phyloP scores from a whole-genome alignment of 2,113 vertebrate genomes.

The Vulpes ferrilata region DNA sequence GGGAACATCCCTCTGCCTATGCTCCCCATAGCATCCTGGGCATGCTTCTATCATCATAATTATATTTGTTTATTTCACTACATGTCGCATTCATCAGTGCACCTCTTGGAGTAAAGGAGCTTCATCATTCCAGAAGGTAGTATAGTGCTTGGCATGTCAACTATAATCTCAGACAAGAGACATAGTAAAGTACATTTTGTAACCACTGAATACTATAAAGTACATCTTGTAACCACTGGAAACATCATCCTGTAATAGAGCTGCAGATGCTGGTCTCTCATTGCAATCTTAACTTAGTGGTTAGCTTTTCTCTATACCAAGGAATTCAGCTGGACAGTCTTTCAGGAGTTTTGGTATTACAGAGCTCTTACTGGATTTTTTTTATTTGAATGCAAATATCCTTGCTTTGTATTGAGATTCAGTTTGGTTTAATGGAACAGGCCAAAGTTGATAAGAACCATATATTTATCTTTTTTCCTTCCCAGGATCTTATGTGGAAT shows the following conservation, averaged over 20 bases:
- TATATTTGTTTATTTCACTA: background rate
- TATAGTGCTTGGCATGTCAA: background rate
- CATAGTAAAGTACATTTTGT: background rate
- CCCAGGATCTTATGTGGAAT: background rate
- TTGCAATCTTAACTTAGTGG: no score
- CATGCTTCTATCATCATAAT: background rate
- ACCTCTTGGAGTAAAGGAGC: background rate
- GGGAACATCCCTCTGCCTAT: background rate
- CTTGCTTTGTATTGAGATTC: background rate
- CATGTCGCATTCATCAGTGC: background rate
- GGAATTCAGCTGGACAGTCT: background rate
- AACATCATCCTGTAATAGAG: background rate
- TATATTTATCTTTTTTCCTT: background rate
- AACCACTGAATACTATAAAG: background rate
- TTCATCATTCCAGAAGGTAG: background rate
- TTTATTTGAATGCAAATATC: background rate
- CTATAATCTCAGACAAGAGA: background rate
- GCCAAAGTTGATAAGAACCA: background rate
- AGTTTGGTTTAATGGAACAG: background rate
- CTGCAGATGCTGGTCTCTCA: background rate
- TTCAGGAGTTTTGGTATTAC: background rate
- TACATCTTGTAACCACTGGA: background rate
- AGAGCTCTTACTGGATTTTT: background rate
- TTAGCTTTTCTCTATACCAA: background rate
- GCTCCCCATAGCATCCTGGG: background rate